Evolutionary conservation across 2,113 vertebrate species (phyloP).

Genomic region (Siniperca chuatsi): DNA sequence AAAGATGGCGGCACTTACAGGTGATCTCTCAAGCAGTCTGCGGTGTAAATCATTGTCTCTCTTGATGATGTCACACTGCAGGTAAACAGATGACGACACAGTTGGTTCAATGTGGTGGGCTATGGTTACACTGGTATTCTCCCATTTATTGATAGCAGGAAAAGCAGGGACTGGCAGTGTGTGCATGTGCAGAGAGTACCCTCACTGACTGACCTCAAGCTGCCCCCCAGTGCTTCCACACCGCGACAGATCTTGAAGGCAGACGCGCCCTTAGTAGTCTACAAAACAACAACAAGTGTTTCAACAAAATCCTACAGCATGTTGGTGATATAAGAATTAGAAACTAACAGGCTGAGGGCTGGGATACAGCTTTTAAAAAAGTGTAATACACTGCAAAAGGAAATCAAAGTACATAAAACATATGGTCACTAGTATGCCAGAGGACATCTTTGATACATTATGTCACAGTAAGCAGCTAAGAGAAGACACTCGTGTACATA

Average conservation of each 20-base stretch:
- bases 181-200: not conserved
- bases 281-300: slow-evolving; percentile 31
- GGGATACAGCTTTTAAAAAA: not conserved
- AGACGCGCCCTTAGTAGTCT: slow-evolving; percentile 94
- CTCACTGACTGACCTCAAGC: slow-evolving; percentile 91
- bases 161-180: slow-evolving; percentile 1
- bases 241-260: slow-evolving; percentile 92
- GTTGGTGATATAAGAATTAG: not conserved
- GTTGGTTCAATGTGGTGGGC: not conserved
- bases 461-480: not conserved
- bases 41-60: slow-evolving; percentile 90
- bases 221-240: slow-evolving; percentile 91
- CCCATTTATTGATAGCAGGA: slow-evolving; percentile 20
- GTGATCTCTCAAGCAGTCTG: slow-evolving; percentile 89
- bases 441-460: not conserved
- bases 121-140: not conserved
- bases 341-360: too few species aligned
- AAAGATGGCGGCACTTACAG: slow-evolving; percentile 84
- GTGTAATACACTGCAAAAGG: too few species aligned
- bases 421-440: not conserved
- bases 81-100: slow-evolving; percentile 55
- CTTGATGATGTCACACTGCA: slow-evolving; percentile 89
- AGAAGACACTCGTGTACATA: too few species aligned
- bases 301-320: not conserved
- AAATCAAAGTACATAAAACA: not conserved